phyloP scores from a whole-genome alignment of 1,140 invertebrate genomes.

The Hyles euphorbiae region DNA sequence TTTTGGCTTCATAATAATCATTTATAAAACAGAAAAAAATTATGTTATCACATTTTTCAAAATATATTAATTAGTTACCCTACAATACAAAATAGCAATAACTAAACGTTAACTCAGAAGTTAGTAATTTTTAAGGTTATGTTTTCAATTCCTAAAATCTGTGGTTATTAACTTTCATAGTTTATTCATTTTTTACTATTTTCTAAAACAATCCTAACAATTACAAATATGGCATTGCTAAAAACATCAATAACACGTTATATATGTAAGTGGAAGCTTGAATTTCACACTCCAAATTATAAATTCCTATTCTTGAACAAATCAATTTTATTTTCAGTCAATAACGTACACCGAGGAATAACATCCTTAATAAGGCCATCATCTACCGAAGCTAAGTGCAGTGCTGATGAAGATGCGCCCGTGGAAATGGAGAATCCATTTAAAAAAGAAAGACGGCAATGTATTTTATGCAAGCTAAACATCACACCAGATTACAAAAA shows the following conservation, averaged over 20 bases:
- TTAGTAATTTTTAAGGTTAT: background rate
- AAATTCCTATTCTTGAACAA: background rate
- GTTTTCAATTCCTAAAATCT: background rate
- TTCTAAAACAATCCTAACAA: no score
- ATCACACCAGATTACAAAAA: conserved; percentile 95
- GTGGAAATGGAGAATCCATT: conserved; percentile 89
- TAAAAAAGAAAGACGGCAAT: conserved; percentile 82
- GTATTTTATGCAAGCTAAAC: conserved; percentile 91
- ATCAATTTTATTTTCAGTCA: conserved; percentile 34
- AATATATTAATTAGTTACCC: no score
- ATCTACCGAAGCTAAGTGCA: conserved; percentile 24
- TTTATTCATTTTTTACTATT: no score
- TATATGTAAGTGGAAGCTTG: conserved; percentile 24
- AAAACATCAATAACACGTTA: conserved; percentile 26
- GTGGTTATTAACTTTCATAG: no score
- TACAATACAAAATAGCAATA: no score
- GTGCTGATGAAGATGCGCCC: conserved; percentile 75
- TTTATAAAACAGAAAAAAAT: no score
- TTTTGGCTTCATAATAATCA: no score
- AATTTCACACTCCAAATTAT: background rate
- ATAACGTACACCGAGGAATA: conserved; percentile 28
- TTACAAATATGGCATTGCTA: conserved; percentile 27
- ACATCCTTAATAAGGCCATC: conserved; percentile 25
- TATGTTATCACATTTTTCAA: no score
- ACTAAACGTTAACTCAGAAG: no score